These are phyloP conservation scores for Carollia perspicillata DNA, from an alignment of 2,113 vertebrate species.

Conservation along the genomic window DNA sequence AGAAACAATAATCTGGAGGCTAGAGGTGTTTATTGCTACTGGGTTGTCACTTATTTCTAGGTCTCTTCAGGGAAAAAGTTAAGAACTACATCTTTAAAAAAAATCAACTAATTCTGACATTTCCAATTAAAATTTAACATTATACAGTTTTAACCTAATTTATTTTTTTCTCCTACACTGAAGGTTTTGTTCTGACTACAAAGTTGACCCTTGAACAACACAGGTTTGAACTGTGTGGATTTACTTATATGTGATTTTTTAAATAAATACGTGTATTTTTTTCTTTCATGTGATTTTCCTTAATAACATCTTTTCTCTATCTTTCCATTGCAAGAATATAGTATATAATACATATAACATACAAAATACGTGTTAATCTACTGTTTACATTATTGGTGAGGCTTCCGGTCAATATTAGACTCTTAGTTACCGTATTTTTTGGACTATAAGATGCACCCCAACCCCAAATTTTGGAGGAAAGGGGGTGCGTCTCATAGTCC, in stretches of 20 bases:
- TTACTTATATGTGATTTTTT: neutral
- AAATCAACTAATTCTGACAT: neutral
- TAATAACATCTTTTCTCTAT: neutral
- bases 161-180: neutral
- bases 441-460: no score
- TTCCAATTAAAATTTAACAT: conserved; percentile 8
- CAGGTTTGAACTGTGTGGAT: neutral
- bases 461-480: no score
- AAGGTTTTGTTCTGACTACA: neutral
- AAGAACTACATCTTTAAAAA: neutral
- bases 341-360: neutral
- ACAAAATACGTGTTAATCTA: neutral
- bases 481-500: no score
- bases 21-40: neutral
- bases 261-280: neutral
- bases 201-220: neutral
- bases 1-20: neutral
- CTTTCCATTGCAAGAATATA: neutral
- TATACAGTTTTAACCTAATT: conserved; percentile 10
- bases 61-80: neutral
- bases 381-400: neutral
- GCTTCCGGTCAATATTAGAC: neutral
- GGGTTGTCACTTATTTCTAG: neutral
- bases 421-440: neutral
- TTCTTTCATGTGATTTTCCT: neutral